Conservation (phyloP, 92 coral and sea anemone species). For the Phymanthus crucifer region DNA sequence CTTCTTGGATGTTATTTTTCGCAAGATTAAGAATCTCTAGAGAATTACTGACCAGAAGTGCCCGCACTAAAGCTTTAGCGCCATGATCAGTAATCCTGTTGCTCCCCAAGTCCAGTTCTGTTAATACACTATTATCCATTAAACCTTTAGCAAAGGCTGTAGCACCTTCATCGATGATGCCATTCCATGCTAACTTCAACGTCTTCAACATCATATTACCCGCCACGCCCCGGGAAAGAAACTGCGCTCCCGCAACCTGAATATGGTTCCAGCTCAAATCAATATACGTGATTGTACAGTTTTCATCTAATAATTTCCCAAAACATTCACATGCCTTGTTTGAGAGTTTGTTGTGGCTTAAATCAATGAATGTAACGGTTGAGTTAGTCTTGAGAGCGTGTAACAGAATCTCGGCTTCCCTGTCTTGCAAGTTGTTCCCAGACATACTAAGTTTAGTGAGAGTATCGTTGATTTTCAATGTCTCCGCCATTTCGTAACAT, state of each 20-base stretch:
- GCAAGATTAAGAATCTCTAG: slow-evolving; percentile 63
- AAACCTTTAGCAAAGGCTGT: slow-evolving; percentile 60
- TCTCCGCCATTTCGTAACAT: slow-evolving; percentile 63
- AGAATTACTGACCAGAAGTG: slow-evolving; percentile 51
- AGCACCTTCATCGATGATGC: slow-evolving; percentile 71
- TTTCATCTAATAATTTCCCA: slow-evolving; percentile 67
- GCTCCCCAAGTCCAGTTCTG: slow-evolving; percentile 63
- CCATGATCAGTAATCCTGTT: slow-evolving; percentile 67
- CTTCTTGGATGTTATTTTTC: slow-evolving; percentile 66
- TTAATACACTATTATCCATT: slow-evolving; percentile 62
- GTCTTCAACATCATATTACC: slow-evolving; percentile 78
- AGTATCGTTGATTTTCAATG: slow-evolving; percentile 65
- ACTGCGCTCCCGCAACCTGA: slow-evolving; percentile 68
- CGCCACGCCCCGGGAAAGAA: slow-evolving; percentile 63
- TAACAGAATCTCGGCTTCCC: slow-evolving; percentile 66
- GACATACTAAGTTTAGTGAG: slow-evolving; percentile 68
- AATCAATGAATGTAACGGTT: slow-evolving; percentile 63
- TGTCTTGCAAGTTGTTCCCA: slow-evolving; percentile 69
- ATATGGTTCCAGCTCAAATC: slow-evolving; percentile 90
- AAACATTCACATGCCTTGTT: slow-evolving; percentile 67
- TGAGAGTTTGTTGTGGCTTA: slow-evolving; percentile 73
- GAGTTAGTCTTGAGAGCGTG: slow-evolving; percentile 59
- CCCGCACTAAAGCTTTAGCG: slow-evolving; percentile 51
- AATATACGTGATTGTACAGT: slow-evolving; percentile 58
- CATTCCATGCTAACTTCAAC: slow-evolving; percentile 88